These are phyloP conservation scores for Scomber scombrus DNA, from an alignment of 2,113 vertebrate species.

Conservation along the genomic window DNA sequence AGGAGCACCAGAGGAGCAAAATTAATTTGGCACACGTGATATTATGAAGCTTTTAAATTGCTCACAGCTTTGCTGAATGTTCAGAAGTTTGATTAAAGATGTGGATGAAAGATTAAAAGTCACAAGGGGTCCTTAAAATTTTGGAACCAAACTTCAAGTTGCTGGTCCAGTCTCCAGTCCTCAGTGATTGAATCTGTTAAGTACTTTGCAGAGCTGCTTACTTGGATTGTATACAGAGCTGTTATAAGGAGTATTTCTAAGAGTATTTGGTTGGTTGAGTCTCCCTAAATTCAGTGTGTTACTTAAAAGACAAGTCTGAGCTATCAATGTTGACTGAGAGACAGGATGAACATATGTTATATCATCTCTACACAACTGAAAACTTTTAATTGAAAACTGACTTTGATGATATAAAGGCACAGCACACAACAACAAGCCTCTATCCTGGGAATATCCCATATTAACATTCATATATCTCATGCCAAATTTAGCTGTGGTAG, in stretches of 20 bases:
- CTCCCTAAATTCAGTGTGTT: constrained; percentile 3
- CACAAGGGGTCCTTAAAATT: constrained; percentile 19
- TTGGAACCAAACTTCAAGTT: constrained; percentile 34
- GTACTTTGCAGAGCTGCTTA: background rate
- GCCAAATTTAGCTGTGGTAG: constrained; percentile 12
- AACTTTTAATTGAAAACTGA: constrained; percentile 25
- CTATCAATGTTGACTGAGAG: background rate
- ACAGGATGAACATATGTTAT: background rate
- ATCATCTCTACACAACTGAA: constrained; percentile 9
- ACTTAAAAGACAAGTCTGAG: constrained; percentile 4
- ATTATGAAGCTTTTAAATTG: constrained; percentile 40
- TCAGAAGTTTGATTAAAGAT: constrained; percentile 62
- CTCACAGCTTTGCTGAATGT: constrained; percentile 52
- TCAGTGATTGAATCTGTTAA: constrained; percentile 23
- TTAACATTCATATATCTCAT: background rate
- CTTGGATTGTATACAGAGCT: no score
- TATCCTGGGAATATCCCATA: background rate
- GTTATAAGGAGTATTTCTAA: background rate
- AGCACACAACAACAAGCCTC: background rate
- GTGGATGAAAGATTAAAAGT: constrained; percentile 49
- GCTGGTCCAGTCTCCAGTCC: background rate
- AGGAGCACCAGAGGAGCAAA: constrained; percentile 39
- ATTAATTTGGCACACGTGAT: constrained; percentile 53
- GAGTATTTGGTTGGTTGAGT: constrained; percentile 13
- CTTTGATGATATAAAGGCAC: constrained; percentile 2